Conservation (phyloP, 2,797 vertebrate species). For the Esox masquinongy region DNA sequence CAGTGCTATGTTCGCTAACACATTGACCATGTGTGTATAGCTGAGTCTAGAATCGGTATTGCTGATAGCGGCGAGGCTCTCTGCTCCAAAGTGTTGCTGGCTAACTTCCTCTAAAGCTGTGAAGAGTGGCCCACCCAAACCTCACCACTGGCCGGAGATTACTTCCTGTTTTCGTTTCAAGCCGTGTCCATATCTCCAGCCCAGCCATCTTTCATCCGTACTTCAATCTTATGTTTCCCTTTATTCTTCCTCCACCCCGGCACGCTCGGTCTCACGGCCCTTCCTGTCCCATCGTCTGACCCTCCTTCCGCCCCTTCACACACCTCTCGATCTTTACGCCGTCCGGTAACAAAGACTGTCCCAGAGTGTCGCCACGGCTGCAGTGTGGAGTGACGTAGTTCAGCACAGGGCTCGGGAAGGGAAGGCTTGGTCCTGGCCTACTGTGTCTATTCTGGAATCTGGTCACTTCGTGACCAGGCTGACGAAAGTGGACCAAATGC, state of each 20-base stretch:
- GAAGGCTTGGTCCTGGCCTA: background rate
- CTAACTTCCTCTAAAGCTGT: background rate
- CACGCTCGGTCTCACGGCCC: no score
- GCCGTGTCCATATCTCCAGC: conserved; percentile 44
- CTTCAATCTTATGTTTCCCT: conserved; percentile 53
- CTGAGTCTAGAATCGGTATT: background rate
- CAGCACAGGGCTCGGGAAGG: background rate
- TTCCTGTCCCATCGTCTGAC: conserved; percentile 51
- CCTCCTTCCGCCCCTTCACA: conserved; percentile 48
- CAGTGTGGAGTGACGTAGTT: background rate
- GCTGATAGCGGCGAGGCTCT: background rate
- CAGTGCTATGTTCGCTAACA: background rate
- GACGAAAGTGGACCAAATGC: background rate
- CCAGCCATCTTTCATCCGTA: background rate
- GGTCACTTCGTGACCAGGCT: background rate
- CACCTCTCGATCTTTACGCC: conserved; percentile 6
- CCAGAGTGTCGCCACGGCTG: background rate
- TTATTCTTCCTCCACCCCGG: no score
- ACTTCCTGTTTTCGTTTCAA: conserved; percentile 53
- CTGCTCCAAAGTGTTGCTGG: background rate
- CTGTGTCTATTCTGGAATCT: background rate
- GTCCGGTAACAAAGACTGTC: background rate
- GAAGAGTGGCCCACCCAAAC: conserved; percentile 7
- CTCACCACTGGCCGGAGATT: conserved; percentile 35
- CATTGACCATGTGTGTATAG: background rate